Evolutionary conservation across 1,140 invertebrate species (phyloP), one percentile per base, ranked within the genome.

Genomic region (Glossosoma conforme): DNA sequence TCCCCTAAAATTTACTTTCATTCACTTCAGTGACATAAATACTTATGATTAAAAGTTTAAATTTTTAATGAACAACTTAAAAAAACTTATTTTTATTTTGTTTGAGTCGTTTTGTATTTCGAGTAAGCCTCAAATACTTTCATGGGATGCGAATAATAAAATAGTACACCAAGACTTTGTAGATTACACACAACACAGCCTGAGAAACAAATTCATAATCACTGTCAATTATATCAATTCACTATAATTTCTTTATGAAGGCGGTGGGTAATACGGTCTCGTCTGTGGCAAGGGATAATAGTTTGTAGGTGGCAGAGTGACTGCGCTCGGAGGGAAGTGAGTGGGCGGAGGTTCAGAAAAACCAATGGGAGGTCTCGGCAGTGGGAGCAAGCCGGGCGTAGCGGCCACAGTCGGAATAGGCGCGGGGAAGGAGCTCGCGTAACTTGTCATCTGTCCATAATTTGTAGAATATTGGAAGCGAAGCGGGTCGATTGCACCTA

Each of bases 191-290:
- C n/a, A n/a, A n/a, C n/a, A n/a, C n/a, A n/a, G n/a, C n/a, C n/a
- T n/a, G n/a, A n/a, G n/a, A n/a, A n/a, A n/a, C n/a, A n/a, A n/a
- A n/a, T n/a, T n/a, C n/a, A n/a, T n/a, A n/a, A n/a, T n/a, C n/a
- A n/a, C n/a, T n/a, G n/a, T n/a, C n/a, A n/a, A n/a, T n/a, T n/a
- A n/a, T n/a, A n/a, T n/a, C n/a, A n/a, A n/a, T n/a, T n/a, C n/a
- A n/a, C n/a, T n/a, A n/a, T n/a, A n/a, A n/a, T 17, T 38, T 38
- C 22, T 32, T 13, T 49, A 50, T 58, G 68, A 70, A 37, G 72
- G 70, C 42, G 44, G 62, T 32, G 69, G 72, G 53, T 70, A 76
- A 46, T 72, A 75, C 0, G 72, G 69, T 40, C 72, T 60, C 48
- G 58, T 3, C 51, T 58, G 51, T 56, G 60, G 37, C 60, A 65